Conservation (phyloP, 2,888 invertebrate species). For the Drosophila algonquin region DNA sequence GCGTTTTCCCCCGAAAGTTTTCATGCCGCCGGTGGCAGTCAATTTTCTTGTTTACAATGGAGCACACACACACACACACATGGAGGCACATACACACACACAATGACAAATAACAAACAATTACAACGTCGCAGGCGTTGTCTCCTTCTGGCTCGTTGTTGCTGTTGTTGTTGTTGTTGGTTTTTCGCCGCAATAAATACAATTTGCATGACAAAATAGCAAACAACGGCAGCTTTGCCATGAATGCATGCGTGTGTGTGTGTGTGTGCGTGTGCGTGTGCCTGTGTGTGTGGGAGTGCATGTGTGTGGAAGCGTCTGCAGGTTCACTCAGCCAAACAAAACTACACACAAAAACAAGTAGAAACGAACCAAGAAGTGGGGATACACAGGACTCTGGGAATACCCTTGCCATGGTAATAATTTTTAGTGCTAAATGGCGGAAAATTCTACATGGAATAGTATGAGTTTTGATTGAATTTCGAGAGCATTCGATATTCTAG, state of each 20-base stretch:
- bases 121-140: slow-evolving; percentile 61
- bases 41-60: slow-evolving; percentile 73
- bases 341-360: slow-evolving; percentile 63
- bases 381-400: too few relatives aligned
- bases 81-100: slow-evolving; percentile 31
- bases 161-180: slow-evolving; percentile 46
- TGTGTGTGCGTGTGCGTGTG: slow-evolving; percentile 8
- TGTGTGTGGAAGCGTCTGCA: slow-evolving; percentile 49
- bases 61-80: slow-evolving; percentile 8
- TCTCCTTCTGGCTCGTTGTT: slow-evolving; percentile 37
- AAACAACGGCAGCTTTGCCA: slow-evolving; percentile 71
- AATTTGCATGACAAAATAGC: slow-evolving; percentile 79
- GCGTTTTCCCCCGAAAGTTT: slow-evolving; percentile 34
- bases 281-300: neutral
- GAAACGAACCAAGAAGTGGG: too few relatives aligned
- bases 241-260: slow-evolving; percentile 8
- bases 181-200: slow-evolving; percentile 77
- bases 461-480: too few relatives aligned
- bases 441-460: too few relatives aligned
- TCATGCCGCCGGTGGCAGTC: slow-evolving; percentile 62
- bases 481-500: too few relatives aligned
- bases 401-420: too few relatives aligned
- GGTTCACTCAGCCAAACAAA: slow-evolving; percentile 70
- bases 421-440: too few relatives aligned
- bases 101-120: slow-evolving; percentile 73